Evolutionary conservation across 2,797 vertebrate species (phyloP).

Genomic region (Vipera latastei): DNA sequence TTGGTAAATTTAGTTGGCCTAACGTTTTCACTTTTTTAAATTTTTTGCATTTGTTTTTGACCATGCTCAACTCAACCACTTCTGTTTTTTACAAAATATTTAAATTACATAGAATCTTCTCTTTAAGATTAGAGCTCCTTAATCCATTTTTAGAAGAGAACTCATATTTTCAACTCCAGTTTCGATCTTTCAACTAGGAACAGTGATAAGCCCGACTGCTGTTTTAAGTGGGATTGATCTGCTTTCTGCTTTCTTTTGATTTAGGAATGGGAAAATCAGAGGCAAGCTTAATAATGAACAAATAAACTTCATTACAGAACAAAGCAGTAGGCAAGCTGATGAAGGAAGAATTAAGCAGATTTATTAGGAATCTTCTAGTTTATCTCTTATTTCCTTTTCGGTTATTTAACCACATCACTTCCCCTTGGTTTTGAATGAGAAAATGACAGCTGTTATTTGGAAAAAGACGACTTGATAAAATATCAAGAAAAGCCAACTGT

Average conservation of each 20-base stretch:
- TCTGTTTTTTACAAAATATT: background rate
- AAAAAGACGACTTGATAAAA: background rate
- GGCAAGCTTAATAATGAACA: background rate
- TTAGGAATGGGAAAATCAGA: background rate
- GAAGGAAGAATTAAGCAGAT: background rate
- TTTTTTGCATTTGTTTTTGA: background rate
- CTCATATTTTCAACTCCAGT: background rate
- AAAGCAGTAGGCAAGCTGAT: background rate
- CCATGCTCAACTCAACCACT: background rate
- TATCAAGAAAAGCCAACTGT: background rate
- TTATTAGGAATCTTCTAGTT: background rate
- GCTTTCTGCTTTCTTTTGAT: background rate
- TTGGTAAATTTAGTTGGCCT: background rate
- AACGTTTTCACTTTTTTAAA: background rate
- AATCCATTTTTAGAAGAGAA: background rate
- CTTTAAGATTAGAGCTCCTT: background rate
- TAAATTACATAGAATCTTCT: background rate
- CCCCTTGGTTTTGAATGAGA: background rate
- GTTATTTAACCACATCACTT: background rate
- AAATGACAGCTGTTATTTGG: background rate
- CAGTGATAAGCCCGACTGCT: background rate
- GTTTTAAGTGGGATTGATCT: background rate
- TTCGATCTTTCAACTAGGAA: background rate
- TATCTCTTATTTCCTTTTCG: background rate
- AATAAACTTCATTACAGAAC: background rate